A percentile compares a stretch with the other conserved stretches of the same genome.
These are phyloP conservation scores for Scaptodrosophila lebanonensis DNA, from an alignment of 1,140 invertebrate genomes.

Conservation along the genomic window DNA sequence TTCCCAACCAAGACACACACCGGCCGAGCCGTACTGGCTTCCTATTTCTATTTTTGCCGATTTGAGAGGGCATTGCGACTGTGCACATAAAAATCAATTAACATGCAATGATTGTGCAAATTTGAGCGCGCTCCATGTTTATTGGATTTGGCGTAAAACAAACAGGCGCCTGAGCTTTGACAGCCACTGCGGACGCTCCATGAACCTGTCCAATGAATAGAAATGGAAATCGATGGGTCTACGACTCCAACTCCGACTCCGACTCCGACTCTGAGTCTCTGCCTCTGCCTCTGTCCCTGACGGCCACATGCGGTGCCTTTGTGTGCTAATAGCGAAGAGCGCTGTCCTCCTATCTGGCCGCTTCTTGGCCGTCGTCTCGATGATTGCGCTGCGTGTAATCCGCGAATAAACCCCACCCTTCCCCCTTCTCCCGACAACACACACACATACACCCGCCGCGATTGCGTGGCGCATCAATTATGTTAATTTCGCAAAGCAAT, in stretches of 20 bases:
- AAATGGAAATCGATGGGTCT: conserved; percentile 63
- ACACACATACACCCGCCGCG: no score
- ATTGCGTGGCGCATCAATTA: conserved; percentile 69
- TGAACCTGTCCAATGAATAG: conserved; percentile 16
- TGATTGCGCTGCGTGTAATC: no score
- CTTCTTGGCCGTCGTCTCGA: no score
- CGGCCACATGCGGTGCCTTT: conserved; percentile 61
- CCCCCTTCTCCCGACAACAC: no score
- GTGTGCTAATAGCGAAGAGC: conserved; percentile 24
- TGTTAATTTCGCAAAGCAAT: conserved; percentile 64
- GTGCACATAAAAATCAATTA: conserved; percentile 69
- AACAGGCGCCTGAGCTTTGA: conserved; percentile 30
- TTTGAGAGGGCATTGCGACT: no score
- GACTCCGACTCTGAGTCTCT: conserved; percentile 9
- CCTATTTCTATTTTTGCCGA: no score
- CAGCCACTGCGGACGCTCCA: conserved; percentile 17
- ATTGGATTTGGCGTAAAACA: conserved; percentile 58
- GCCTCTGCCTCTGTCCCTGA: conserved; percentile 15
- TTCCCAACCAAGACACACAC: no score
- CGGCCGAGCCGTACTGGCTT: no score
- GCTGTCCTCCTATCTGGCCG: no score
- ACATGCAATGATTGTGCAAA: conserved; percentile 58
- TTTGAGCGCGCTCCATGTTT: conserved; percentile 52
- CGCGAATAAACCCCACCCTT: no score
- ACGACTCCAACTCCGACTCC: conserved; percentile 11